Percentiles rank a stretch among this genome's conserved stretches.
Conservation (phyloP, 1,140 invertebrate species). For the Drosophila obscura region DNA sequence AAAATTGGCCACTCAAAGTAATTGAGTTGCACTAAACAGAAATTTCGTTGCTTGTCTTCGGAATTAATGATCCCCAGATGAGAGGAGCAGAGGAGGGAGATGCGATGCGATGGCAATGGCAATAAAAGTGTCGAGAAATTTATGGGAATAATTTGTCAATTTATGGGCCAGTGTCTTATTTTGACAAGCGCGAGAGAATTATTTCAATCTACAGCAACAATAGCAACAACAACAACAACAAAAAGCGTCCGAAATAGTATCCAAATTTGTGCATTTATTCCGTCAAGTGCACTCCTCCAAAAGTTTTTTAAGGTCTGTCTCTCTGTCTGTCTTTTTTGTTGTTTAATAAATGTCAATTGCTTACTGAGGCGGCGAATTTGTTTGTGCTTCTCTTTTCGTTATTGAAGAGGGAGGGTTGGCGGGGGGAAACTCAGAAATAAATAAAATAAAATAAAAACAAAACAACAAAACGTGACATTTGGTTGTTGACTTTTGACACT, state of each 20-base stretch:
- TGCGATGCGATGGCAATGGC: constrained; percentile 26
- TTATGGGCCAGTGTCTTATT: constrained; percentile 51
- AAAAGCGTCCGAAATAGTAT: constrained; percentile 24
- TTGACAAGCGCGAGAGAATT: constrained; percentile 68
- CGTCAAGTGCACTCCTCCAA: constrained; percentile 50
- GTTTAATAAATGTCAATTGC: constrained; percentile 79
- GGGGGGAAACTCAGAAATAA: constrained; percentile 26
- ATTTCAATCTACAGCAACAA: constrained; percentile 41
- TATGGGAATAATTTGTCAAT: constrained; percentile 75
- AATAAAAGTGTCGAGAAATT: constrained; percentile 71
- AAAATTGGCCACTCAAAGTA: constrained; percentile 72
- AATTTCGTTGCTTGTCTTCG: constrained; percentile 28
- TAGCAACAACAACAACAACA: background rate
- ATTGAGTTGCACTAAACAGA: constrained; percentile 58
- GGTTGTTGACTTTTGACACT: constrained; percentile 79
- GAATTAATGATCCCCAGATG: constrained; percentile 20
- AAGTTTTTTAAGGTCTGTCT: constrained; percentile 5
- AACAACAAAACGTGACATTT: constrained; percentile 80
- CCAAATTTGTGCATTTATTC: constrained; percentile 40
- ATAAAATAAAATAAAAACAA: constrained; percentile 52
- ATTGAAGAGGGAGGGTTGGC: background rate
- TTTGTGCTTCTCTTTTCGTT: constrained; percentile 35
- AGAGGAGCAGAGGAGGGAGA: background rate
- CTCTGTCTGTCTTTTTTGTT: constrained; percentile 9
- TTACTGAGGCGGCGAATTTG: constrained; percentile 34